Conservation (phyloP, 1,140 invertebrate species). For the Mercenaria mercenaria region DNA sequence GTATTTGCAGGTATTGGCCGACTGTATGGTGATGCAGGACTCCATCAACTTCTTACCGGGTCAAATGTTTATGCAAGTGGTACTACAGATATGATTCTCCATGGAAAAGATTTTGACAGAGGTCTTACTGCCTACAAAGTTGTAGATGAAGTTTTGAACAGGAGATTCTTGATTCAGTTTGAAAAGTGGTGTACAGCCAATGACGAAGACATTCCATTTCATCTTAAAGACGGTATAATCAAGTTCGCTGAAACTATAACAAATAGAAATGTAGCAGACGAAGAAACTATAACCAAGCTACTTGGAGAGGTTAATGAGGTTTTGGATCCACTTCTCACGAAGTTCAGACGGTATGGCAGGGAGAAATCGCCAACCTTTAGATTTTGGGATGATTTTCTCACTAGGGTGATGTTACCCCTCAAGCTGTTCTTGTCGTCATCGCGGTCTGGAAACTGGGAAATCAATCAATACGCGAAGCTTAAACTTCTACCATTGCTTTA, state of each 20-base stretch:
- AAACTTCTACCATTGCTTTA: neutral
- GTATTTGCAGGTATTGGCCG: constrained; percentile 32
- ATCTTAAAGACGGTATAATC: neutral
- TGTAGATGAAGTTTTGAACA: neutral
- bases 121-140: neutral
- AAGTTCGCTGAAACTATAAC: neutral
- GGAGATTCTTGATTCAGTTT: neutral
- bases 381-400: constrained; percentile 26
- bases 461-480: neutral
- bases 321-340: neutral
- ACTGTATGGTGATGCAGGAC: constrained; percentile 12
- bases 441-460: neutral
- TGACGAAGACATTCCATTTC: neutral
- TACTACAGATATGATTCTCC: neutral
- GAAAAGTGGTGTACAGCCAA: neutral
- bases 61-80: neutral
- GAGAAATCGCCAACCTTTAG: neutral
- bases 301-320: neutral
- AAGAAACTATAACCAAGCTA: neutral
- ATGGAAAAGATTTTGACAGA: constrained; percentile 40
- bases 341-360: neutral
- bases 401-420: neutral
- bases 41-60: neutral
- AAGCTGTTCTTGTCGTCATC: constrained; percentile 1
- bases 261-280: neutral